phyloP scores from a whole-genome alignment of 2,888 invertebrate species.

The Drosophila fungiperda region DNA sequence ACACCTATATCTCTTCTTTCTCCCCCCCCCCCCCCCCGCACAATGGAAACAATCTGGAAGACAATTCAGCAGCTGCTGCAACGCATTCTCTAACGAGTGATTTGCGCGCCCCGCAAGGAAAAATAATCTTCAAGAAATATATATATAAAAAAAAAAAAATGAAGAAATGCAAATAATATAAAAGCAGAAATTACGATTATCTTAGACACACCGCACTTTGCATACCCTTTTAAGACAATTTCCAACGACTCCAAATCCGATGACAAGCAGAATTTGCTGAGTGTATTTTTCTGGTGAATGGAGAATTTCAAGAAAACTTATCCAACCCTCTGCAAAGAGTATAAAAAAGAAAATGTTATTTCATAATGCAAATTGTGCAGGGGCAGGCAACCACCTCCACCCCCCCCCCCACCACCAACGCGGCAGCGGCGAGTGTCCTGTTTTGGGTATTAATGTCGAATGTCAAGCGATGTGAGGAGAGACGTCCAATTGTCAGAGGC shows the following conservation, averaged over 20 bases:
- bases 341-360: constrained; percentile 65
- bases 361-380: constrained; percentile 78
- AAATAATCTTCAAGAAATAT: constrained; percentile 14
- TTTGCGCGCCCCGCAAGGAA: constrained; percentile 38
- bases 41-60: constrained; percentile 17
- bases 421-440: constrained; percentile 1
- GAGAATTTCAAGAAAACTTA: neutral
- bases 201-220: neutral
- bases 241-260: neutral
- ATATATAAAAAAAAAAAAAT: constrained; percentile 27
- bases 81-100: constrained; percentile 60
- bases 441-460: constrained; percentile 78
- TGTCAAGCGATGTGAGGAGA: constrained; percentile 73
- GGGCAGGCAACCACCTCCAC: constrained; percentile 1
- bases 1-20: too few species aligned
- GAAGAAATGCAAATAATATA: constrained; percentile 28
- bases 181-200: constrained; percentile 3
- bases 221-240: neutral
- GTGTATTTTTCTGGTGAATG: neutral
- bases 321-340: neutral
- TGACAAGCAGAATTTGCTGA: neutral
- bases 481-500: constrained; percentile 59
- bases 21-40: neutral
- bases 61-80: constrained; percentile 32
- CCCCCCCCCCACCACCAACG: neutral